Conservation (phyloP, 2,113 vertebrate species). For the Haliaeetus leucogaster region DNA sequence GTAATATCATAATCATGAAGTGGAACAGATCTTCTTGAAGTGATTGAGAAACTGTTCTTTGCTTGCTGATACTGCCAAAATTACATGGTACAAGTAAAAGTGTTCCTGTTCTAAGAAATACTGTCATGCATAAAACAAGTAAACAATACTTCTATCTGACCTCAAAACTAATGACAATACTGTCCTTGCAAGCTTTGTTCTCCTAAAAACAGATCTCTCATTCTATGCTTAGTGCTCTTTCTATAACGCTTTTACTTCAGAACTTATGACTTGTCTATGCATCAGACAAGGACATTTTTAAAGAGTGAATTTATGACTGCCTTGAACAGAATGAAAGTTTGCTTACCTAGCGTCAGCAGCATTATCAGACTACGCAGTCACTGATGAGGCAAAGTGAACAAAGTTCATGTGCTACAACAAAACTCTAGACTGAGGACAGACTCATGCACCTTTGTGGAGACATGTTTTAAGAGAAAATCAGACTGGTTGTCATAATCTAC, state of each 20-base stretch:
- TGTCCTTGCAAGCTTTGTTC: neutral
- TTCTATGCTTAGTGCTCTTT: neutral
- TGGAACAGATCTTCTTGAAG: neutral
- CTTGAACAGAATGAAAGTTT: neutral
- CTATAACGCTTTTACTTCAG: neutral
- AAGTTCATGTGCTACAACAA: neutral
- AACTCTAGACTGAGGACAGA: neutral
- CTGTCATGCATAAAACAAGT: neutral
- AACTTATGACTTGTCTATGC: neutral
- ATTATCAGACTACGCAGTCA: neutral
- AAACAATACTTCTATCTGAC: neutral
- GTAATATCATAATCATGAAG: neutral
- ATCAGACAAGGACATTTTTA: neutral
- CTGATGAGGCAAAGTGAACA: neutral
- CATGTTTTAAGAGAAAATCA: neutral
- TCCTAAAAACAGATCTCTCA: neutral
- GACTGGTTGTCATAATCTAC: neutral
- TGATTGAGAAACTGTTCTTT: neutral
- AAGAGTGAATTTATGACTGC: neutral
- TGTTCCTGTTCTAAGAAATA: neutral
- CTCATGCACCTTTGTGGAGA: fast-evolving
- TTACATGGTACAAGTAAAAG: neutral
- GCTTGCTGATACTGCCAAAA: neutral
- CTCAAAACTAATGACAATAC: neutral
- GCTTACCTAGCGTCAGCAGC: neutral